Conservation (phyloP, 2,113 vertebrate genomes). For the Pseudopodoces humilis region DNA sequence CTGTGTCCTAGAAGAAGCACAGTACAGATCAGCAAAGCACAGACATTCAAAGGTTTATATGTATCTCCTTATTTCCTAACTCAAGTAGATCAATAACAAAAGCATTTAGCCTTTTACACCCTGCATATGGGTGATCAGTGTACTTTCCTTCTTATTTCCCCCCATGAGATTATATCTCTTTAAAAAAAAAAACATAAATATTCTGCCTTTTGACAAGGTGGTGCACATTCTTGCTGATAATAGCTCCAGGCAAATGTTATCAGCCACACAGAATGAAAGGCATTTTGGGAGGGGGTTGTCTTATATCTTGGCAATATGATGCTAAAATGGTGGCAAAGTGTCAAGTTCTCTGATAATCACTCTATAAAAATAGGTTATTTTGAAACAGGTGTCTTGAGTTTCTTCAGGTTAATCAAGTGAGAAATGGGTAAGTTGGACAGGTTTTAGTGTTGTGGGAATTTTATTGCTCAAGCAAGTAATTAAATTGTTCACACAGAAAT, state of each 20-base stretch:
- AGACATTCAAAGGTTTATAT: neutral
- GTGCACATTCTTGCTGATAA: constrained; percentile 29
- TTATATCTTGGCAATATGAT: neutral
- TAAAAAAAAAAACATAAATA: neutral
- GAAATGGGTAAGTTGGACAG: neutral
- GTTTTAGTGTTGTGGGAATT: constrained; percentile 6
- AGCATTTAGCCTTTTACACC: neutral
- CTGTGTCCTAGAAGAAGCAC: neutral
- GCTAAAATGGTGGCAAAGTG: neutral
- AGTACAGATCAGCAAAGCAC: neutral
- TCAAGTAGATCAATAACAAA: neutral
- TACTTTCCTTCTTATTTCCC: neutral
- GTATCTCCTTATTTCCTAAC: neutral
- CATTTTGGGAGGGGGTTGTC: neutral
- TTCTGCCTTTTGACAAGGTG: constrained; percentile 28
- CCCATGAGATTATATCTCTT: neutral
- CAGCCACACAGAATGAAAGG: constrained; percentile 11
- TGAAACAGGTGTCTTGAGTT: constrained; percentile 21
- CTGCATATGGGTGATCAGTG: neutral
- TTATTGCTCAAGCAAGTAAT: constrained; percentile 41
- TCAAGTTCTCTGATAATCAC: constrained; percentile 7
- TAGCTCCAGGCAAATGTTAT: constrained; percentile 32
- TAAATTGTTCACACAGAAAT: constrained; percentile 31
- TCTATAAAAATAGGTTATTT: constrained; percentile 10
- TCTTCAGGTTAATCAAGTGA: constrained; percentile 38